Evolutionary conservation across 2,888 invertebrate species (phyloP), one percentile per base, ranked within the genome.

Genomic region (Sepioteuthis lessoniana): DNA sequence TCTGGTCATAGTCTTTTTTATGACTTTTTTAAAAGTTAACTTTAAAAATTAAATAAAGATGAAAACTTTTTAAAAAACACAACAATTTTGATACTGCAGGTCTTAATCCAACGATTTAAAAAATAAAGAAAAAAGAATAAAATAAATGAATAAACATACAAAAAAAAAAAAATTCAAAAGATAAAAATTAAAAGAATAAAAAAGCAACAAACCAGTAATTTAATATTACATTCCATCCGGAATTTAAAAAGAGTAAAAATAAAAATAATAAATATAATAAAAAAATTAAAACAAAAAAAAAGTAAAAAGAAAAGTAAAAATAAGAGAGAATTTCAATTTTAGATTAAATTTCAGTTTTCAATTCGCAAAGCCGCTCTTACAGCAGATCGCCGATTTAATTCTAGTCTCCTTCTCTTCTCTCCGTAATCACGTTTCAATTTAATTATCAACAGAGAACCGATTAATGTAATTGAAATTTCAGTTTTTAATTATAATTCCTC

Each of bases 201-300:
- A 25, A 2, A 19, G 13, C n/a, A 76, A 76, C 10, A 76, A 76
- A 8, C 60, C 60, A n/a, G n/a, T 35, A 76, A 76, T 76, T 76
- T 76, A 76, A 76, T 76, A 76, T 76, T 76, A 76, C 76, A 76
- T 76, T 76, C 76, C 76, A 76, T 76, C 76, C n/a, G 76, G 76
- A 76, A 76, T 76, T 76, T 35, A 16, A n/a, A 76, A 76, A n/a
- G n/a, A 76, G n/a, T 31, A 76, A 76, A 76, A n/a, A 76, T 0
- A n/a, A n/a, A n/a, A 1, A 76, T 31, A 76, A 76, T 0, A 35
- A 16, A 35, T n/a, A 76, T 13, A 25, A 16, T 1, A 16, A 16
- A 35, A 76, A 76, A 35, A 76, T 10, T 3, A 13, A 76, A 76
- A 31, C 13, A 60, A 7, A 19, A 60, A 19, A 28, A 28, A 76